These are phyloP conservation scores for Tiaroga cobitis DNA, from an alignment of 2,797 vertebrate genomes.

Conservation along the genomic window DNA sequence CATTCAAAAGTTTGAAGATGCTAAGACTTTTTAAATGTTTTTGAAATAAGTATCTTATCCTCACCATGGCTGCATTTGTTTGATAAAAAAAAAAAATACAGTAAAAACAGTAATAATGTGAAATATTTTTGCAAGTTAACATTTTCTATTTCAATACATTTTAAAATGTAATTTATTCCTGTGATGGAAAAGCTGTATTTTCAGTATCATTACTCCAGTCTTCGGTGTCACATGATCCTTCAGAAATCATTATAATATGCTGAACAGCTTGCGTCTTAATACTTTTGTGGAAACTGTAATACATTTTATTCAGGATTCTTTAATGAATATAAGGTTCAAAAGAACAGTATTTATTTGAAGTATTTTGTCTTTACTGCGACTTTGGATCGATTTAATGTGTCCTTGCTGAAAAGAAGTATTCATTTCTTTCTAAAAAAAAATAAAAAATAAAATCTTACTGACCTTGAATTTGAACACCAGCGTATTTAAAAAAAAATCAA, in stretches of 20 bases:
- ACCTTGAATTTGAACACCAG: not conserved
- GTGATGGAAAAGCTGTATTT: not conserved
- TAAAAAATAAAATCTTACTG: not conserved
- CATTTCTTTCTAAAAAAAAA: not conserved
- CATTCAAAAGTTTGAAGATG: not conserved
- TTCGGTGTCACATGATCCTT: not conserved
- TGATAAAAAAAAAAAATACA: not conserved
- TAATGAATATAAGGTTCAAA: not conserved
- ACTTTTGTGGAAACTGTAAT: not conserved
- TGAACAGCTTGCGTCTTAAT: not conserved
- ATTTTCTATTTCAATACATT: too few relatives aligned
- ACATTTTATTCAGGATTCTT: not conserved
- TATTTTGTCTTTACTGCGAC: not conserved
- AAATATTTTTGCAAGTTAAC: not conserved
- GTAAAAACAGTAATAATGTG: not conserved
- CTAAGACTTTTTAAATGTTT: not conserved
- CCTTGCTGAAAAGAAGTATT: not conserved
- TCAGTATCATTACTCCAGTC: not conserved
- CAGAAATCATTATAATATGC: not conserved
- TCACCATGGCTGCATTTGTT: not conserved
- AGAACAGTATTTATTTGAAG: not conserved
- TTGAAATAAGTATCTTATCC: not conserved
- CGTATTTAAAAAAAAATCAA: not conserved
- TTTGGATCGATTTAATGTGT: not conserved
- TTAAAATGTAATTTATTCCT: not conserved